Percentiles rank a stretch among this genome's conserved stretches.
Evolutionary conservation across 2,797 vertebrate species (phyloP).

Genomic region (Prunella strophiata): DNA sequence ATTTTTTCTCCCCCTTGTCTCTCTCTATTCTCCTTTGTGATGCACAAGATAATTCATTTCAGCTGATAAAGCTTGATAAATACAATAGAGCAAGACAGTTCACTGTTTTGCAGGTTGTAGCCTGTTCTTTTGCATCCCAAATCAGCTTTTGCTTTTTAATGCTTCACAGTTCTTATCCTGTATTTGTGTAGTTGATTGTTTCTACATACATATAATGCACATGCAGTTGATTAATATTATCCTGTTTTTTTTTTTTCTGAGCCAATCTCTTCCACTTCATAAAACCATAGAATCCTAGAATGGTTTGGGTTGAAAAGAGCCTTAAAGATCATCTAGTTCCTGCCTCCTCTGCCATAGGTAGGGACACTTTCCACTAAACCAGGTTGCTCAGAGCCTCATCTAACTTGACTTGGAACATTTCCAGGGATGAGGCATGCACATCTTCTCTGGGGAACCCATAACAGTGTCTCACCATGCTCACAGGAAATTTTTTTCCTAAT

Average conservation of each 20-base stretch:
- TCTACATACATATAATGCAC: rapidly evolving
- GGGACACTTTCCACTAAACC: not conserved
- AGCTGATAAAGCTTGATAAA: not conserved
- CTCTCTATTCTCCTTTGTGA: not conserved
- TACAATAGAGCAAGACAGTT: not conserved
- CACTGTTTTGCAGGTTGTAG: not conserved
- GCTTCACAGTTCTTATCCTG: not conserved
- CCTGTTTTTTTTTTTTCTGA: not conserved
- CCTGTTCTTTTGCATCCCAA: not conserved
- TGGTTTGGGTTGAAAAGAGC: not conserved
- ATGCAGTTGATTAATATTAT: not conserved
- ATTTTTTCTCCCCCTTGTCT: not conserved
- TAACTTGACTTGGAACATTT: not conserved
- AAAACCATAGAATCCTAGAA: not conserved
- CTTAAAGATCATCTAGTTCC: not conserved
- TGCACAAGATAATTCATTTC: not conserved
- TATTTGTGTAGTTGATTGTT: not conserved
- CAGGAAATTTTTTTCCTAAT: not conserved
- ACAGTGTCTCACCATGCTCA: rapidly evolving
- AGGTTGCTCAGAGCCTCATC: not conserved
- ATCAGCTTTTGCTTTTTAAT: not conserved
- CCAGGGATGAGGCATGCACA: not conserved
- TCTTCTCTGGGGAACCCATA: not conserved
- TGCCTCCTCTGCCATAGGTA: not conserved
- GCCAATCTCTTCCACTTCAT: not conserved